Conservation (phyloP, 64 coral and sea anemone genomes). For the Platygyra sinensis region DNA sequence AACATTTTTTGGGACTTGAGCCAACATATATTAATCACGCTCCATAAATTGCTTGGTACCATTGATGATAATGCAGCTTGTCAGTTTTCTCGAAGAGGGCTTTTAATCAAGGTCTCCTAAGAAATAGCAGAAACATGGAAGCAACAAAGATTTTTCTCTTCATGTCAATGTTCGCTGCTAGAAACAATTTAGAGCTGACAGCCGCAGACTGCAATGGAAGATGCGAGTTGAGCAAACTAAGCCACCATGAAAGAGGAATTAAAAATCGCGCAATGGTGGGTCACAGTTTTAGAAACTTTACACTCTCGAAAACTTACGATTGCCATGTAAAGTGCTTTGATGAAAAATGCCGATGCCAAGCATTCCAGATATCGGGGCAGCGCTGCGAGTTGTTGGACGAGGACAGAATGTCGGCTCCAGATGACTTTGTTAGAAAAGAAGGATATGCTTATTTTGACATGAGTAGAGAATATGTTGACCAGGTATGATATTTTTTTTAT, state of each 20-base stretch:
- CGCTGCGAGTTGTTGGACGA: conserved; percentile 57
- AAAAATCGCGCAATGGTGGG: neutral
- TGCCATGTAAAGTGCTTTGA: conserved; percentile 9
- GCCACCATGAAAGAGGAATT: neutral
- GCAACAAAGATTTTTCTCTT: no score
- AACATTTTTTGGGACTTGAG: no score
- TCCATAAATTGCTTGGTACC: no score
- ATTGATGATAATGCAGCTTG: no score
- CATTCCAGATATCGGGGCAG: conserved; percentile 36
- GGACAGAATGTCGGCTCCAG: conserved; percentile 27
- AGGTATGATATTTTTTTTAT: neutral
- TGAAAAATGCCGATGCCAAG: conserved; percentile 37
- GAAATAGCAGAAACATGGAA: no score
- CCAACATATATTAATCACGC: no score
- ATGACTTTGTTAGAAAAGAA: neutral
- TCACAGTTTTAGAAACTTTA: conserved; percentile 26
- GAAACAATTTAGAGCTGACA: neutral
- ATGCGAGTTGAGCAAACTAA: neutral
- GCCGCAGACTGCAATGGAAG: neutral
- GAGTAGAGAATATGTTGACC: neutral
- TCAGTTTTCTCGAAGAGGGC: no score
- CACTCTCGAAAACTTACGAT: neutral
- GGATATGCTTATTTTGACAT: conserved; percentile 44
- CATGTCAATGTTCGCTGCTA: no score
- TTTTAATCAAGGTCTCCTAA: no score